Evolutionary conservation across 2,113 vertebrate genomes (phyloP), one percentile per base, ranked within the genome.

Genomic region (Hepsetus odoe): DNA sequence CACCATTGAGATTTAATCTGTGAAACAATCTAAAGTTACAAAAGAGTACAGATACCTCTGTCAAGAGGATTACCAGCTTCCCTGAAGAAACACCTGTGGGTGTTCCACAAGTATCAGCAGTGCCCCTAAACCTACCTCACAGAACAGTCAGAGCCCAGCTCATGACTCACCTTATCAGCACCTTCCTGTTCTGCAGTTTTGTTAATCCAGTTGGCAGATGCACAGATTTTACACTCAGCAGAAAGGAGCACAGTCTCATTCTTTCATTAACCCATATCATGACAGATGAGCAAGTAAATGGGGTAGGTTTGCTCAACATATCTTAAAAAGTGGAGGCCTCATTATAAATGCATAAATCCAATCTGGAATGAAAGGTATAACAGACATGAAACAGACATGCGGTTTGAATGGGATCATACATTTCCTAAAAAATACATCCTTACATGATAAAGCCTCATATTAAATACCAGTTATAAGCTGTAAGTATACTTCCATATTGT

Each of bases 81-180:
- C 61, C 49, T 26, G 32, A 66, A 65, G 44, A 4, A 35, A 62
- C 1, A 33, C 28, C 30, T 16, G 40, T 40, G 30, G 51, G 44
- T 40, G 26, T 76, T 71, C n/a, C 24, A 55, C 24, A 76, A 55
- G 64, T 11, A 55, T 56, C 10, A 70, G 32, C 56, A 70, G 26
- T 55, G 6, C 44, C 66, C 20, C 40, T 53, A 20, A 44, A 2
- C 44, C 66, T 22, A 46, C 53, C 38, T 42, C 8, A 61, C 5
- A 49, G 26, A 28, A 26, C 5, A 20, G 32, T 11, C 5, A 26
- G 16, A 30, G 35, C 14, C 24, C 33, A 72, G n/a, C 12, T 12
- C 71, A 73, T 9, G 35, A 35, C 1, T 38, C 26, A 75, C 51
- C 13, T 51, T 49, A 51, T 75, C 44, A 40, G 4, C 51, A 72